These are phyloP conservation scores for Champsocephalus gunnari DNA, from an alignment of 2,797 vertebrate species.

Conservation along the genomic window DNA sequence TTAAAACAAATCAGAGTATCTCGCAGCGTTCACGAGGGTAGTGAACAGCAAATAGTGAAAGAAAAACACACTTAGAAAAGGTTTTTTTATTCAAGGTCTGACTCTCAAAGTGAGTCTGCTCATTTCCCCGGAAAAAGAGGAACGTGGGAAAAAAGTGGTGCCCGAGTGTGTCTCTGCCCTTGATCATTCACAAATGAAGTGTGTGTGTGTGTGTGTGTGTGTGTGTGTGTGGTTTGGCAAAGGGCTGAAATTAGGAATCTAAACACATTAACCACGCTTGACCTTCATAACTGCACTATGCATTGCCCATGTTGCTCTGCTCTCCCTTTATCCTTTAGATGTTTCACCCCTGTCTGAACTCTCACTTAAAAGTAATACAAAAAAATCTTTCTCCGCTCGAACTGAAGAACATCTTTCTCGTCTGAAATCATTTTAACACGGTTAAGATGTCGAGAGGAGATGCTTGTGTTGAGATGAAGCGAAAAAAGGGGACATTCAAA, in stretches of 20 bases:
- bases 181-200: conserved; percentile 32
- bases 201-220: background rate
- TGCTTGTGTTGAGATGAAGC: conserved; percentile 24
- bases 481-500: conserved; percentile 14
- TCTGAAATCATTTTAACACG: conserved; percentile 25
- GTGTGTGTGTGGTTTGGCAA: conserved; percentile 27
- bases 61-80: conserved; percentile 16
- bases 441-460: conserved; percentile 28
- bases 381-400: background rate
- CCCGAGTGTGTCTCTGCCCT: conserved; percentile 10
- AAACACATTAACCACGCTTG: conserved; percentile 66
- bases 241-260: conserved; percentile 55
- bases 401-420: conserved; percentile 8
- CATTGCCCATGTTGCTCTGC: conserved; percentile 22
- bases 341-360: conserved; percentile 12
- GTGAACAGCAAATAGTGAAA: conserved; percentile 25
- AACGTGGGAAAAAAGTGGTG: background rate
- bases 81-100: conserved; percentile 28
- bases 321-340: conserved; percentile 7
- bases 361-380: conserved; percentile 14
- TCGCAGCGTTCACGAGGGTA: conserved; percentile 31
- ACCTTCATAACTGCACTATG: conserved; percentile 45
- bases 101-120: conserved; percentile 23
- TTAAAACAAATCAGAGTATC: conserved; percentile 28
- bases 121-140: conserved; percentile 6